A percentile compares a stretch with the other conserved stretches of the same genome.
These are phyloP conservation scores for Tethya wilhelma DNA, from an alignment of 37 sponge, comb jelly and placozoan genomes.

Conservation along the genomic window DNA sequence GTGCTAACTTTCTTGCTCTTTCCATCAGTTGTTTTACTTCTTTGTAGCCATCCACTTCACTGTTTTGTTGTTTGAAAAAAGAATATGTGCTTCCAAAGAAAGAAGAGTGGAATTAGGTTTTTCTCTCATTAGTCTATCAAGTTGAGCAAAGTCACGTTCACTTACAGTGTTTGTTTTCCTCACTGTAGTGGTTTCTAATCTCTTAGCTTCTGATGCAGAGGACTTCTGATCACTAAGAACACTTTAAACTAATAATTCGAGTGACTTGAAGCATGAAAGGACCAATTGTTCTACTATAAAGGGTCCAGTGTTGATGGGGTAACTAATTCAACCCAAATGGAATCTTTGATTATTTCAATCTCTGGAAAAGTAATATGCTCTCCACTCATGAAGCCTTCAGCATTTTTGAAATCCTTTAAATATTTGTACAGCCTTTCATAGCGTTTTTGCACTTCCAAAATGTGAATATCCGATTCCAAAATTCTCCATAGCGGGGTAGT, in stretches of 20 bases:
- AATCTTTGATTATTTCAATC: not conserved
- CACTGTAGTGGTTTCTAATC: conserved; percentile 21
- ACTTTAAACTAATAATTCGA: not conserved
- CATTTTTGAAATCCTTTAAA: not conserved
- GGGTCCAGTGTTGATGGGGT: not conserved
- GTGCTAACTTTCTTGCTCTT: conserved; percentile 1
- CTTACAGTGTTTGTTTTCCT: conserved; percentile 35
- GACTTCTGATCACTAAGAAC: not conserved
- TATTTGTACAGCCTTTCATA: not conserved
- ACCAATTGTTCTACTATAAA: not conserved
- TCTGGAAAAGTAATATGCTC: not conserved
- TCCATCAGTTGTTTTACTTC: not conserved
- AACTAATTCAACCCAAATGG: not conserved
- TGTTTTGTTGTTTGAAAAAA: conserved; percentile 52
- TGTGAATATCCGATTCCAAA: not conserved
- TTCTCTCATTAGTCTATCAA: conserved; percentile 23
- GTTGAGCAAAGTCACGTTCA: conserved; percentile 45
- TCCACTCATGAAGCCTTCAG: not conserved
- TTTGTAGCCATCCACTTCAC: conserved; percentile 43
- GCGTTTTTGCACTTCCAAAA: not conserved
- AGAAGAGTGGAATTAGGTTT: conserved; percentile 27
- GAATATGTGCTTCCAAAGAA: conserved; percentile 10
- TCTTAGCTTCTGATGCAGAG: not conserved
- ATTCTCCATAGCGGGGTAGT: not conserved
- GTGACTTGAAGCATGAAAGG: not conserved